phyloP scores from a whole-genome alignment of 2,797 vertebrate genomes.

The Gallinago solitaria region DNA sequence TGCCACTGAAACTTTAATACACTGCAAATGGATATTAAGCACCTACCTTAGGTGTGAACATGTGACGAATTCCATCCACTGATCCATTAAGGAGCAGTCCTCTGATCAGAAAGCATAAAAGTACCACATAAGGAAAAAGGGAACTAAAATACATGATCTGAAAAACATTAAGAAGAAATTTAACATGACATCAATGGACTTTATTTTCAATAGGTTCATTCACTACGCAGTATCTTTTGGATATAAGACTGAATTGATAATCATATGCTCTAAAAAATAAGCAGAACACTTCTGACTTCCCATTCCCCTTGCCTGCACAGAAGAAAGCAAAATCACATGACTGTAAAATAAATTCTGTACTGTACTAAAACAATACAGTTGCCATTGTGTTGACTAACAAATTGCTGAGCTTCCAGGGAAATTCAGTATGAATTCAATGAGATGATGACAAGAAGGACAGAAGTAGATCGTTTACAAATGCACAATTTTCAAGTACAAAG shows the following conservation, averaged over 20 bases:
- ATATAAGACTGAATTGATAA: background rate
- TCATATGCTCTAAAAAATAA: background rate
- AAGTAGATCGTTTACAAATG: background rate
- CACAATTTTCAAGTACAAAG: background rate
- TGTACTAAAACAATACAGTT: background rate
- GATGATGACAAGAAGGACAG: background rate
- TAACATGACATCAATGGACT: background rate
- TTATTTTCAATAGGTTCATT: background rate
- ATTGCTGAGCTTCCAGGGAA: background rate
- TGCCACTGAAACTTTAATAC: background rate
- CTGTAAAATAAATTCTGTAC: background rate
- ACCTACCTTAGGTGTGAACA: conserved; percentile 97
- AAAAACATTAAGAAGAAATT: conserved; percentile 38
- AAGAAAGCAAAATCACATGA: background rate
- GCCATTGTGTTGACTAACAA: background rate
- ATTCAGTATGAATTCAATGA: background rate
- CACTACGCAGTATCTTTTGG: background rate
- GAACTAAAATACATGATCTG: conserved; percentile 99
- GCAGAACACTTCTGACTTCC: background rate
- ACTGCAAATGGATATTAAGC: background rate
- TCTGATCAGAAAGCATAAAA: conserved; percentile 94
- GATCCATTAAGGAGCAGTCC: conserved; percentile 92
- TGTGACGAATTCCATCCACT: conserved; percentile 91
- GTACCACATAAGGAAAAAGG: conserved; percentile 93
- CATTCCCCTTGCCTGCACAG: background rate